Evolutionary conservation across 2,888 invertebrate species (phyloP).

Genomic region (Tenthredo livida): DNA sequence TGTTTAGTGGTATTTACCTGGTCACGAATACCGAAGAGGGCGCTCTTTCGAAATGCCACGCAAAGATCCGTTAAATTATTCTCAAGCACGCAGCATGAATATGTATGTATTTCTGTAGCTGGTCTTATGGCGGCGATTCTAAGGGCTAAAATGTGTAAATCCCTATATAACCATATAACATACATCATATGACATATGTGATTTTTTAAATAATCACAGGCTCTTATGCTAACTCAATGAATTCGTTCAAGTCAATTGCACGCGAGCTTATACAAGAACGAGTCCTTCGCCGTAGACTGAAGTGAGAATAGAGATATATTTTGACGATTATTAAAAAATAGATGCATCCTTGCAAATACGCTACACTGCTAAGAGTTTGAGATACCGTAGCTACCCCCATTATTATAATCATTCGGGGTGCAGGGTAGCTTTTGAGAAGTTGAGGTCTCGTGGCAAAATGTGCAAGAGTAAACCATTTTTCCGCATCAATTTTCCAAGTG

Average conservation of each 20-base stretch:
- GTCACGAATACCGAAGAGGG: neutral
- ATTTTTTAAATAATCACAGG: neutral
- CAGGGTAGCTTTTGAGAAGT: neutral
- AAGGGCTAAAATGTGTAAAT: neutral
- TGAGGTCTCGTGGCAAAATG: neutral
- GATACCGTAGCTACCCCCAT: neutral
- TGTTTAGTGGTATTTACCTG: slow-evolving; percentile 40
- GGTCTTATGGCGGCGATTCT: neutral
- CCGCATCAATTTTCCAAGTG: neutral
- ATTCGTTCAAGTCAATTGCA: neutral
- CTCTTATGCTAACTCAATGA: neutral
- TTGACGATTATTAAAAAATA: neutral
- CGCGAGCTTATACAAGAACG: neutral
- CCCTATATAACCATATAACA: neutral
- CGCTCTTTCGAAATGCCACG: neutral
- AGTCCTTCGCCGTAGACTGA: neutral
- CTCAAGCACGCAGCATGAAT: slow-evolving; percentile 37
- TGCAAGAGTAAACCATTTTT: neutral
- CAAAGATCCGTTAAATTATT: slow-evolving; percentile 22
- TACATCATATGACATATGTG: neutral
- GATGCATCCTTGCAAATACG: neutral
- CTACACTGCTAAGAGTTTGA: neutral
- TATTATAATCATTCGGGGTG: neutral
- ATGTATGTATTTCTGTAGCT: slow-evolving; percentile 5
- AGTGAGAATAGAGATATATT: no score